Evolutionary conservation across 1,140 invertebrate genomes (phyloP).

Genomic region (Catajapyx aquilonaris): DNA sequence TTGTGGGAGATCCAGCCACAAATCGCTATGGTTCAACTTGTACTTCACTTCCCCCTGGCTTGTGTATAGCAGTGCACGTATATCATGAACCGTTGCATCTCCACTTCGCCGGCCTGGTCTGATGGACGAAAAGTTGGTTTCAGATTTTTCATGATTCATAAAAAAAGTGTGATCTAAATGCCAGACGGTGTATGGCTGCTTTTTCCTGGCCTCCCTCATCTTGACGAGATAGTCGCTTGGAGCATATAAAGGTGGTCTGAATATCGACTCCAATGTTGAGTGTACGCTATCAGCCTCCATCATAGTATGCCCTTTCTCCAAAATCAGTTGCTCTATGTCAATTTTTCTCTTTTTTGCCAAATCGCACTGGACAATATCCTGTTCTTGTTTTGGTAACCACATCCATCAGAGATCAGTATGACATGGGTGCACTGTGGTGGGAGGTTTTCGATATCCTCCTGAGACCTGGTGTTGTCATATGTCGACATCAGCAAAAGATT

Average conservation of each 20-base stretch:
- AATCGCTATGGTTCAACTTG: neutral
- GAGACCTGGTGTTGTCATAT: no score
- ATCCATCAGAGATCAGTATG: conserved; percentile 4
- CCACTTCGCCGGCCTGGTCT: neutral
- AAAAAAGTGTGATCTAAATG: neutral
- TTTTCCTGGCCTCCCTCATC: conserved; percentile 8
- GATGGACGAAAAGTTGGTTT: conserved; percentile 1
- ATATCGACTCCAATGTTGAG: neutral
- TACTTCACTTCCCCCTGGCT: neutral
- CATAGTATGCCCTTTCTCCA: conserved; percentile 1
- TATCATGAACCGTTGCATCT: conserved; percentile 1
- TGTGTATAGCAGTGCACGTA: conserved; percentile 1
- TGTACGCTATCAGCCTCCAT: conserved; percentile 2
- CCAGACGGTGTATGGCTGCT: conserved; percentile 8
- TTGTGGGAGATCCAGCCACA: conserved; percentile 2
- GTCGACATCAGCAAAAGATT: no score
- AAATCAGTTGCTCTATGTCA: neutral
- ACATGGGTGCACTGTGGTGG: no score
- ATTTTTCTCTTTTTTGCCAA: neutral
- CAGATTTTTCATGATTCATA: neutral
- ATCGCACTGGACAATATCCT: conserved; percentile 1
- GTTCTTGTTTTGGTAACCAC: neutral
- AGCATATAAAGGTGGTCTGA: neutral
- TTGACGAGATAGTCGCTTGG: conserved; percentile 1
- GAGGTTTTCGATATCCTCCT: no score